These are phyloP conservation scores for Planiliza haematocheilus DNA, from an alignment of 2,113 vertebrate genomes.

Conservation along the genomic window DNA sequence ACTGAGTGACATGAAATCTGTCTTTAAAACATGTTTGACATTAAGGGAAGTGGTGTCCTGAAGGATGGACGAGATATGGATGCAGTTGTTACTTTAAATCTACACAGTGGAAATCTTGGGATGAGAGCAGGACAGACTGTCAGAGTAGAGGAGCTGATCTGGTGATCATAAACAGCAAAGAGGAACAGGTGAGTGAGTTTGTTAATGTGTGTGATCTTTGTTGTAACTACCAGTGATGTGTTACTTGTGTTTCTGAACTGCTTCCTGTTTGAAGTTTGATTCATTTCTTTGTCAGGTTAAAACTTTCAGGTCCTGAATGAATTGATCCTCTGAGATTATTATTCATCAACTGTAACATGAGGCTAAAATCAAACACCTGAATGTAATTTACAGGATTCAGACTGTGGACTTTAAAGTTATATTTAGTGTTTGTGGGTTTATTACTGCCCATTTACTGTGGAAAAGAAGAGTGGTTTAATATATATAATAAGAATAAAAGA, in stretches of 20 bases:
- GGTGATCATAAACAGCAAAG: not conserved
- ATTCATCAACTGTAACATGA: no score
- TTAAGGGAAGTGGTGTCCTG: conserved; percentile 8
- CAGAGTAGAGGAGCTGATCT: not conserved
- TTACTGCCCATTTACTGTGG: no score
- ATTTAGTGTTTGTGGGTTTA: no score
- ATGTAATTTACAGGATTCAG: no score
- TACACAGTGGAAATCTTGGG: not conserved
- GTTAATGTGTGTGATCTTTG: not conserved
- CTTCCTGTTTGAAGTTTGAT: not conserved
- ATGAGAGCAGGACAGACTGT: not conserved
- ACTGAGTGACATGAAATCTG: not conserved
- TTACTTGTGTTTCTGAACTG: not conserved
- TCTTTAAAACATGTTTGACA: not conserved
- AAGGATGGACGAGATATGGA: not conserved
- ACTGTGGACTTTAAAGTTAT: no score
- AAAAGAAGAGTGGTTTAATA: no score
- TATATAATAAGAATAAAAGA: no score
- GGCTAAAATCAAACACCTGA: no score
- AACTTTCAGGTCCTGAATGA: no score
- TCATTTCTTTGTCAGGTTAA: no score
- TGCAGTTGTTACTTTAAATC: not conserved
- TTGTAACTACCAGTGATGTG: not conserved
- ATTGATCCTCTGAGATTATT: no score
- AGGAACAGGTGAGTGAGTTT: conserved; percentile 22